Percentiles rank a stretch among this genome's conserved stretches.
phyloP scores from a whole-genome alignment of 1,140 invertebrate genomes.

The Drosophila ohnishii region DNA sequence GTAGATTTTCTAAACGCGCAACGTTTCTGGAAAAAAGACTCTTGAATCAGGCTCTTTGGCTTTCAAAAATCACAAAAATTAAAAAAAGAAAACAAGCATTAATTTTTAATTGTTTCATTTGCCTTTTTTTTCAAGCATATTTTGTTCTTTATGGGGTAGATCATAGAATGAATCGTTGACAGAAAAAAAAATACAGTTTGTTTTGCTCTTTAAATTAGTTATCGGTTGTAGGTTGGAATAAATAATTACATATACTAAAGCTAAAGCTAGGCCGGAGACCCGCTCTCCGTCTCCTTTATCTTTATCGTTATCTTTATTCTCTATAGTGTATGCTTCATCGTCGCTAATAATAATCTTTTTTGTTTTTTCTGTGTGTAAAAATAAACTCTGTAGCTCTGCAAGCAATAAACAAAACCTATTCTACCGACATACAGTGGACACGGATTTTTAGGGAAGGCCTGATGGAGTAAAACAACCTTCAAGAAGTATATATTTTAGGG shows the following conservation, averaged over 20 bases:
- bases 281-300: constrained; percentile 4
- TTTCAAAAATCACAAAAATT: not conserved
- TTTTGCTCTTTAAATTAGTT: constrained; percentile 43
- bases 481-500: constrained; percentile 1
- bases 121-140: constrained; percentile 29
- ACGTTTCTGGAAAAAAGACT: not conserved
- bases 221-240: constrained; percentile 39
- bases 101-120: constrained; percentile 27
- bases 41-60: not conserved
- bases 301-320: constrained; percentile 1
- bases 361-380: constrained; percentile 38
- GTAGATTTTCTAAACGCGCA: no score
- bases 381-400: constrained; percentile 61
- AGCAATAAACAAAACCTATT: constrained; percentile 30
- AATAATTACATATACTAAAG: constrained; percentile 52
- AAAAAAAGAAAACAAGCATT: not conserved
- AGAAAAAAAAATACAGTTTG: constrained; percentile 63
- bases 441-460: not conserved
- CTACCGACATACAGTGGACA: constrained; percentile 20
- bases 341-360: constrained; percentile 5
- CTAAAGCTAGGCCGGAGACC: constrained; percentile 63
- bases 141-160: constrained; percentile 39
- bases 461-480: constrained; percentile 6
- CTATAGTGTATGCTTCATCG: constrained; percentile 37
- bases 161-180: constrained; percentile 49